Evolutionary conservation across 1,140 invertebrate genomes (phyloP).

Genomic region (Drosophila albomicans): DNA sequence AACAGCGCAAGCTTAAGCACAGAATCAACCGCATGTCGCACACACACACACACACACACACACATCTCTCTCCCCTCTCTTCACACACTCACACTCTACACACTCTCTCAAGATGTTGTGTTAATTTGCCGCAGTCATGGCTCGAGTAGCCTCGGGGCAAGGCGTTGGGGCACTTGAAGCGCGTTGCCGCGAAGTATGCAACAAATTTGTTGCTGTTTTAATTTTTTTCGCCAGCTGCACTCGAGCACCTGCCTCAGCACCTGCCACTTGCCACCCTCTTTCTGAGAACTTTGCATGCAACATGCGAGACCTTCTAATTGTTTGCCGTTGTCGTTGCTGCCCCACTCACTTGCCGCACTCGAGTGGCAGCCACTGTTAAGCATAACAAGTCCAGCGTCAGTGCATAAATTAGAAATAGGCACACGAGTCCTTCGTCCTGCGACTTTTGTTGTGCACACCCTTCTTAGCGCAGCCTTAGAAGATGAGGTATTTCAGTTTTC

Average conservation of each 20-base stretch:
- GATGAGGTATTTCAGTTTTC: neutral
- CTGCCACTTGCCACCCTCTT: conserved; percentile 14
- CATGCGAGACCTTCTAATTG: conserved; percentile 77
- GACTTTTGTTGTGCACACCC: conserved; percentile 11
- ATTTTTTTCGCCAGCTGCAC: conserved; percentile 76
- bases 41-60: neutral
- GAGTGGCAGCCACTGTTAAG: conserved; percentile 51
- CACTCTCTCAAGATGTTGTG: conserved; percentile 63
- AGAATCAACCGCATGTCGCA: conserved; percentile 12
- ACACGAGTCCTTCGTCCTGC: conserved; percentile 27
- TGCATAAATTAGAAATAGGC: conserved; percentile 80
- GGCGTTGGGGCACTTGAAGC: conserved; percentile 53
- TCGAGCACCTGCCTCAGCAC: conserved; percentile 54
- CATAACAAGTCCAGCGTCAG: conserved; percentile 69
- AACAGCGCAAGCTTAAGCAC: conserved; percentile 26
- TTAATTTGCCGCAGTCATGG: conserved; percentile 80
- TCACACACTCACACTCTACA: neutral
- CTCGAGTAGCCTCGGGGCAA: conserved; percentile 15
- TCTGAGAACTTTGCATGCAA: conserved; percentile 45
- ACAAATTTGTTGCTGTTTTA: conserved; percentile 80
- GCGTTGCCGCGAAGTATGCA: conserved; percentile 68
- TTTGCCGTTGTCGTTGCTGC: conserved; percentile 31
- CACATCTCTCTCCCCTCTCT: neutral
- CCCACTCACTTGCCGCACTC: neutral
- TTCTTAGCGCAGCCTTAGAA: neutral